These are phyloP conservation scores for Podiceps cristatus DNA, from an alignment of 2,113 vertebrate species.

Conservation along the genomic window DNA sequence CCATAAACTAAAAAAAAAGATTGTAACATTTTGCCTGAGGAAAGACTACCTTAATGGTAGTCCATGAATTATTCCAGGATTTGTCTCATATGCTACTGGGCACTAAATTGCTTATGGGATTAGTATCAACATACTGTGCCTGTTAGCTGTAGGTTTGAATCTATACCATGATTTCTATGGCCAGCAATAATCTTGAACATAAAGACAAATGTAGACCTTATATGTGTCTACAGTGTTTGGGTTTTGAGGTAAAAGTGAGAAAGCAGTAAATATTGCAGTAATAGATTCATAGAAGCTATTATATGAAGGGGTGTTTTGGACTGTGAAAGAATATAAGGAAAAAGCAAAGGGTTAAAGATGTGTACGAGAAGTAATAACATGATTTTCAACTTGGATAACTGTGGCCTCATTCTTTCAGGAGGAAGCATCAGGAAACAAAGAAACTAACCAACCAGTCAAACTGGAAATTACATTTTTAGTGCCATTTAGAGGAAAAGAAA, in stretches of 20 bases:
- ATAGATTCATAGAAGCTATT: not conserved
- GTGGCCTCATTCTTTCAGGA: not conserved
- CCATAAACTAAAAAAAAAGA: not conserved
- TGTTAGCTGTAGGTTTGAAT: not conserved
- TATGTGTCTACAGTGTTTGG: not conserved
- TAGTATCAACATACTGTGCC: not conserved
- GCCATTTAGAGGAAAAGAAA: slow-evolving; percentile 1
- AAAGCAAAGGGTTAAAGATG: not conserved
- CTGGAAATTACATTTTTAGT: not conserved
- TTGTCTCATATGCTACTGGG: not conserved
- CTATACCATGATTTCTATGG: not conserved
- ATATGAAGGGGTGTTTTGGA: not conserved
- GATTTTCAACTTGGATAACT: slow-evolving; percentile 35
- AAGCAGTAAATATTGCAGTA: not conserved
- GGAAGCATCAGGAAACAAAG: slow-evolving; percentile 18
- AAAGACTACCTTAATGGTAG: not conserved
- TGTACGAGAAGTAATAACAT: not conserved
- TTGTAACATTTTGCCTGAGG: not conserved
- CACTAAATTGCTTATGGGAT: not conserved
- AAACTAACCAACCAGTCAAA: slow-evolving; percentile 25
- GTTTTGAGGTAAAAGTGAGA: not conserved
- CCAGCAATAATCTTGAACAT: not conserved
- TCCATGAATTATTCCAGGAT: not conserved
- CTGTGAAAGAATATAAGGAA: not conserved
- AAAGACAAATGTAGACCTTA: not conserved